Evolutionary conservation across 2,113 vertebrate genomes (phyloP).

Genomic region (Etia nguti): DNA sequence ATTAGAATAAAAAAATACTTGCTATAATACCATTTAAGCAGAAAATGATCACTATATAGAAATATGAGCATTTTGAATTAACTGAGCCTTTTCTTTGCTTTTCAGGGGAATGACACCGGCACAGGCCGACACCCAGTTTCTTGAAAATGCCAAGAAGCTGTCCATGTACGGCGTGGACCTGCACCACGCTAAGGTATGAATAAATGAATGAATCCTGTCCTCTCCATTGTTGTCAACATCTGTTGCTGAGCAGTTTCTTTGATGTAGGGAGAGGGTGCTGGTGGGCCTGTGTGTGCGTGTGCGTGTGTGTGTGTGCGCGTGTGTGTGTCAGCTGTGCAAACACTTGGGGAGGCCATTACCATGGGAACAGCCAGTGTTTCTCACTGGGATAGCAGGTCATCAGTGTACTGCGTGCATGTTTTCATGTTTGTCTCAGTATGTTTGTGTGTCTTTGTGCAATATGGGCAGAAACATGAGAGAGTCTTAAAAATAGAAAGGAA

Average conservation of each 20-base stretch:
- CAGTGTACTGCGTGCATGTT: constrained; percentile 9
- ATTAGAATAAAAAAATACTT: neutral
- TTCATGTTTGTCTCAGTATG: constrained; percentile 5
- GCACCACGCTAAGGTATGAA: constrained; percentile 92
- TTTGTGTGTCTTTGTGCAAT: constrained; percentile 15
- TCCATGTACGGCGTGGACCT: constrained; percentile 99
- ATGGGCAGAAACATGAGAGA: neutral
- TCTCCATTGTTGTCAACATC: constrained; percentile 4
- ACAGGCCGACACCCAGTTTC: constrained; percentile 90
- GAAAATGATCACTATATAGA: neutral
- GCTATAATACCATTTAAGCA: neutral
- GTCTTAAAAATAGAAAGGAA: constrained; percentile 20
- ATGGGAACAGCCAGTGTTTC: constrained; percentile 52
- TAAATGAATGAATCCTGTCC: constrained; percentile 13
- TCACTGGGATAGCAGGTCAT: constrained; percentile 44
- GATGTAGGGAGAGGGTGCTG: constrained; percentile 26
- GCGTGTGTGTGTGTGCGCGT: neutral
- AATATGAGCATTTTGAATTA: neutral
- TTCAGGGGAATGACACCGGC: constrained; percentile 92
- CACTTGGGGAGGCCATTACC: constrained; percentile 36
- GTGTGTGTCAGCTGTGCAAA: neutral
- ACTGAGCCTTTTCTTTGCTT: neutral
- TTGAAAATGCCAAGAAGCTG: constrained; percentile 97
- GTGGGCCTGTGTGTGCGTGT: neutral
- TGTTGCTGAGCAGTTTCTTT: constrained; percentile 37